phyloP scores from a whole-genome alignment of 2,888 invertebrate species.

The Petrolisthes cinctipes region DNA sequence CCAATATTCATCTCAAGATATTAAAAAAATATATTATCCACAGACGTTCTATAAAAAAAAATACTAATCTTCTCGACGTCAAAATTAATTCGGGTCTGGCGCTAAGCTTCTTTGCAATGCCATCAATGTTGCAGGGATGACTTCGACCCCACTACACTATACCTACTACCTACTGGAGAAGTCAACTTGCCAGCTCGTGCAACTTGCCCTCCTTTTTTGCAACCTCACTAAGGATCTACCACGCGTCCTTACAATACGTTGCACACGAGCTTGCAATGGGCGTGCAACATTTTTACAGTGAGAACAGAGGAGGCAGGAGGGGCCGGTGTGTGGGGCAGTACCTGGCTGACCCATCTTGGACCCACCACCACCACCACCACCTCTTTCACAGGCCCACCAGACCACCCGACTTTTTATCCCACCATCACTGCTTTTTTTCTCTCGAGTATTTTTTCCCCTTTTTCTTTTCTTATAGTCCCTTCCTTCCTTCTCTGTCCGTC shows the following conservation, averaged over 20 bases:
- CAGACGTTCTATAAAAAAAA: too few relatives aligned
- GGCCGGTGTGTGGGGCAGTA: constrained; percentile 21
- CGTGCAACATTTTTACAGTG: constrained; percentile 58
- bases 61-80: too few relatives aligned
- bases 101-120: too few relatives aligned
- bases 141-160: too few relatives aligned
- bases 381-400: constrained; percentile 25
- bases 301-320: constrained; percentile 20
- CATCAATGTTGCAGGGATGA: too few relatives aligned
- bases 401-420: constrained; percentile 22
- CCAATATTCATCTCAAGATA: too few relatives aligned
- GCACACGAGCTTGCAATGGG: constrained; percentile 60
- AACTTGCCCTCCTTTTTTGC: constrained; percentile 40
- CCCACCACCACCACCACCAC: constrained; percentile 10
- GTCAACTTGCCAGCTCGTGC: constrained; percentile 26
- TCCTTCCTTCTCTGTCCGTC: neutral
- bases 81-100: too few relatives aligned
- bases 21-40: too few relatives aligned
- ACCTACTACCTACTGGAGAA: too few relatives aligned
- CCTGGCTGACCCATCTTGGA: constrained; percentile 12
- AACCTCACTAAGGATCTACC: constrained; percentile 43
- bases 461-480: neutral
- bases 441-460: constrained; percentile 7
- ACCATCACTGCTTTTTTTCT: constrained; percentile 7
- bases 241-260: constrained; percentile 52